Evolutionary conservation across 1,140 invertebrate species (phyloP), one percentile per base, ranked within the genome.

Genomic region (Drosophila ohnishii): DNA sequence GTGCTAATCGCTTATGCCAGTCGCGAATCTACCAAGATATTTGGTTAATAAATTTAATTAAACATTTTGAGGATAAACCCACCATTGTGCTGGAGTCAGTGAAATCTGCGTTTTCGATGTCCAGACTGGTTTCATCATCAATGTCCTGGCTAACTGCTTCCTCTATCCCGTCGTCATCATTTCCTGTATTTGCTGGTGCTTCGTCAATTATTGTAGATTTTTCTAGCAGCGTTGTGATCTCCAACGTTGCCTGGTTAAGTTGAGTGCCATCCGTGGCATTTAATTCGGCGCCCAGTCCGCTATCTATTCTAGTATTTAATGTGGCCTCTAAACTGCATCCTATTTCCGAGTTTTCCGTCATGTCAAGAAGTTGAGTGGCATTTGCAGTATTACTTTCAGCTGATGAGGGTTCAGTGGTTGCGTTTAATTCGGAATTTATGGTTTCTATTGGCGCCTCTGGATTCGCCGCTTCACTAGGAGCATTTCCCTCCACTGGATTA

Each of bases 1-100:
- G 90, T 28, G 67, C 82, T 28, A 91, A 45, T 19, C 82, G 59
- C 13, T 66, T 63, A 62, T 91, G 90, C 90, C 90, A 91, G 40
- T 83, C 73, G 30, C 73, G 50, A 3, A 90, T 79, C 90, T 91
- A 32, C 5, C 13, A 1, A 37, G 14, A n/a, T 13, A 22, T 22
- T 5, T 6, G 32, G 8, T 25, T 0, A 62, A 73, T n/a, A 4
- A 1, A n/a, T 47, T 28, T 3, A 50, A 10, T 44, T 70, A 44
- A 10, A 14, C 14, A 47, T 48, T n/a, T 61, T 10, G 16, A 5
- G 0, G 7, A 22, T 42, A 11, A 30, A 50, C 47, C 5, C 10
- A 72, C 69, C 53, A 34, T 28, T 25, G 30, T 14, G 45, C 48
- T 69, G 25, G 48, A 65, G 14, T 66, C 44, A 0, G 44, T 19